Evolutionary conservation across 2,797 vertebrate species (phyloP), one percentile per base, ranked within the genome.

Genomic region (Pempheris klunzingeri): DNA sequence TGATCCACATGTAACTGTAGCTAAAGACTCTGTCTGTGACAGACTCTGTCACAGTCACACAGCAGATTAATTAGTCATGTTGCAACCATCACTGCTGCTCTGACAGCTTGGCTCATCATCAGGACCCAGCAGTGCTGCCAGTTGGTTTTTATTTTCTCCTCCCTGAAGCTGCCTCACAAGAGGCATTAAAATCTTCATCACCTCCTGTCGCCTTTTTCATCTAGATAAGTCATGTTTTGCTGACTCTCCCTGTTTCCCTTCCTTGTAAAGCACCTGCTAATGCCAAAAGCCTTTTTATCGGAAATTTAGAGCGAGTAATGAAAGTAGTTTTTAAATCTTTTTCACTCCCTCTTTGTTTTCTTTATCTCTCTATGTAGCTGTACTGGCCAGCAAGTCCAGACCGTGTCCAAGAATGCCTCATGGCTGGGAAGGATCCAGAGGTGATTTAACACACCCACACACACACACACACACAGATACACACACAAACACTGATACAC

Each of bases 371-470:
- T 63, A 62, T 84, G 49, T 75, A 96, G 95, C 88, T 96, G 36
- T 88, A 93, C 86, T 96, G 95, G 95, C 95, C 95, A 24, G 94
- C 95, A 26, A 96, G 90, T 87, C 86, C 92, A 0, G 95, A 96
- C 69, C 93, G 94, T 20, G 91, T 96, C 78, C 93, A 96, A 61
- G 94, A 96, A 86, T 96, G 95, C 88, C 90, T 95, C 74, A 95
- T 96, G 95, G 95, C 95, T 80, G 95, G 95, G 63, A 96, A 96
- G 70, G 94, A 95, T 82, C 90, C 87, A 75, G 93, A 95, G 92
- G 95, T 96, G 77, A 93, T 76, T 82, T 32, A 70, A 68, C 7
- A 80, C 53, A 70, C 43, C 55, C 55, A 20, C 50, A 58, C 68
- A 49, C 15, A 30, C 13, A 32, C 32, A 63, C 49, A 58, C 57